phyloP scores from a whole-genome alignment of 2,888 invertebrate genomes.

The Conomelus anceps region DNA sequence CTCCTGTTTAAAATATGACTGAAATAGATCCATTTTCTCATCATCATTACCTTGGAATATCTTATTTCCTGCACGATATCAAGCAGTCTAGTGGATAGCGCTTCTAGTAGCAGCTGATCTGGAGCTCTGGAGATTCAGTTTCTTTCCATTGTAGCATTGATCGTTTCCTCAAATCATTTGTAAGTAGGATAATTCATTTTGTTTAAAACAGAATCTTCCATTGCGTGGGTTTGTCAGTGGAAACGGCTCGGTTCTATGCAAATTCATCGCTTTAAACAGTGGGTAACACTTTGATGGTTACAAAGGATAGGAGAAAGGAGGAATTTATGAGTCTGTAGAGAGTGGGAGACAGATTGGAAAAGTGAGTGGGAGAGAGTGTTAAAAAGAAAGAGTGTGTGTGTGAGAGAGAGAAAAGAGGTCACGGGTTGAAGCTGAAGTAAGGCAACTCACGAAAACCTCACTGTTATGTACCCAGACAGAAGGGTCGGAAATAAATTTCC shows the following conservation, averaged over 20 bases:
- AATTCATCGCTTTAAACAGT: not conserved
- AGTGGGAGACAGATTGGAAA: not conserved
- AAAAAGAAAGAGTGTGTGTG: too few relatives aligned
- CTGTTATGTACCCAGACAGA: not conserved
- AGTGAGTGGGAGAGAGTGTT: not conserved
- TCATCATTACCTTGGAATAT: too few relatives aligned
- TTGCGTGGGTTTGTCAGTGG: not conserved
- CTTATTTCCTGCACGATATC: too few relatives aligned
- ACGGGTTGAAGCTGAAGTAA: not conserved
- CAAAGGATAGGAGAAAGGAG: not conserved
- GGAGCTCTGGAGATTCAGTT: not conserved
- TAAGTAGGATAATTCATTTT: not conserved
- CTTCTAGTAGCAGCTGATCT: not conserved
- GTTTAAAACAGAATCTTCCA: not conserved
- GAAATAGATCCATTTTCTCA: too few relatives aligned
- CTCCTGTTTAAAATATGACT: too few relatives aligned
- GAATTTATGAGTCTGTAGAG: not conserved
- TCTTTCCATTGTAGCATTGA: not conserved
- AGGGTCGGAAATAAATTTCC: not conserved
- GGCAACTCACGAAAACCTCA: not conserved
- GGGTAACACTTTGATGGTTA: not conserved
- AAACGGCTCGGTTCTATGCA: not conserved
- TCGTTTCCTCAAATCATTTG: not conserved
- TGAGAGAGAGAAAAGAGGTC: not conserved
- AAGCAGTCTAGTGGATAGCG: not conserved